A percentile compares a stretch with the other conserved stretches of the same genome.
Conservation (phyloP, 2,113 vertebrate species). For the Camelus dromedarius region DNA sequence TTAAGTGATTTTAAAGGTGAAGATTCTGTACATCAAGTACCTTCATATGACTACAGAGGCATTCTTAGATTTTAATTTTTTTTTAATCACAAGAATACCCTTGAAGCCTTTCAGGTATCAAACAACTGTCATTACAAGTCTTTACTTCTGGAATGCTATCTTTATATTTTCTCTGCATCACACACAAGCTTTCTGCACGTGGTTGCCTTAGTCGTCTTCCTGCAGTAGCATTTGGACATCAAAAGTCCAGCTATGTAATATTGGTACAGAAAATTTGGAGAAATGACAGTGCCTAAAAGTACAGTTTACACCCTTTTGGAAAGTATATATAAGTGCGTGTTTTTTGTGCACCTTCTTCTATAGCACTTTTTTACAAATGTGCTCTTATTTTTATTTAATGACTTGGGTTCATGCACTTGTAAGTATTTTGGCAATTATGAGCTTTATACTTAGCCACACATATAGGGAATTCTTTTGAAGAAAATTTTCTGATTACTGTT, state of each 20-base stretch:
- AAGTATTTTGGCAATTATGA: conserved; percentile 79
- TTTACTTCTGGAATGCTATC: conserved; percentile 79
- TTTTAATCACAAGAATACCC: conserved; percentile 56
- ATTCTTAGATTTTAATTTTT: conserved; percentile 13
- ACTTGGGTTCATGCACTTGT: conserved; percentile 63
- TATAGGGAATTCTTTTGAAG: conserved; percentile 45
- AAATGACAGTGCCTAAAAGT: conserved; percentile 81
- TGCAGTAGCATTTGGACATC: conserved; percentile 73
- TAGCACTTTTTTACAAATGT: conserved; percentile 80
- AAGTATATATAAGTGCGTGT: conserved; percentile 71
- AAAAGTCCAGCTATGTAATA: conserved; percentile 75
- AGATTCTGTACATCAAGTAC: conserved; percentile 23
- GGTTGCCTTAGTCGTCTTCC: conserved; percentile 86
- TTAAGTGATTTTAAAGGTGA: conserved; percentile 28
- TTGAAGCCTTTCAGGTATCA: conserved; percentile 69
- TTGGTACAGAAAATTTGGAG: conserved; percentile 76
- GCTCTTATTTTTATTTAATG: conserved; percentile 75
- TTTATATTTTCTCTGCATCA: conserved; percentile 74
- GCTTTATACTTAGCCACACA: conserved; percentile 78
- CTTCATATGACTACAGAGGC: conserved; percentile 38
- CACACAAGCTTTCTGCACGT: conserved; percentile 81
- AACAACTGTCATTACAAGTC: conserved; percentile 55
- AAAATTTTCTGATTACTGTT: conserved; percentile 75
- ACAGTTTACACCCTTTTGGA: conserved; percentile 73
- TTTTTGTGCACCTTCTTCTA: conserved; percentile 69